phyloP scores from a whole-genome alignment of 2,888 invertebrate genomes.

The Caenorhabditis plicata region DNA sequence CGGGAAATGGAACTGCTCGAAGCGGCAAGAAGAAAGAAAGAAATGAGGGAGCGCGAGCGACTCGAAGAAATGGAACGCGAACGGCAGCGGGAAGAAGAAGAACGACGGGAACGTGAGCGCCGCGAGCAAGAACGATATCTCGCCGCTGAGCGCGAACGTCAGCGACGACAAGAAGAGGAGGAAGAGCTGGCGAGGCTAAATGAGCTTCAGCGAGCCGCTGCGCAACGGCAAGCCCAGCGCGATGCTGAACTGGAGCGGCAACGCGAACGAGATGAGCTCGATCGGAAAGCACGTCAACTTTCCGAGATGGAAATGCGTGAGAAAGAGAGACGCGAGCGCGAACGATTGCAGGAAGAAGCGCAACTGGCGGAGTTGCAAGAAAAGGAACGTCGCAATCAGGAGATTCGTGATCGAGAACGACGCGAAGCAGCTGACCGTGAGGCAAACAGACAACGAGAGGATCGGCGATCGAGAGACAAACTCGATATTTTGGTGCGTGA shows the following conservation, averaged over 20 bases:
- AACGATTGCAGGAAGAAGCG: conserved; percentile 56
- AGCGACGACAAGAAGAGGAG: conserved; percentile 53
- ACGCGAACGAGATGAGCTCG: conserved; percentile 52
- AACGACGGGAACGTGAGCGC: conserved; percentile 54
- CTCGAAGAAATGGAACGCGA: conserved; percentile 56
- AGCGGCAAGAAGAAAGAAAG: conserved; percentile 47
- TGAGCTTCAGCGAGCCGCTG: conserved; percentile 47
- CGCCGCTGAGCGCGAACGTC: conserved; percentile 57
- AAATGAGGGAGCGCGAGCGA: conserved; percentile 38
- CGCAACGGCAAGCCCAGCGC: conserved; percentile 33
- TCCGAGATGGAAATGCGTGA: conserved; percentile 54
- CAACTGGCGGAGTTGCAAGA: conserved; percentile 56
- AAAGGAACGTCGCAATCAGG: conserved; percentile 57
- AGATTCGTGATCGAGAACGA: conserved; percentile 58
- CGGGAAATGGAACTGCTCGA: conserved; percentile 59
- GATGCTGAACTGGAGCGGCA: conserved; percentile 46
- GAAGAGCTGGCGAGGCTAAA: conserved; percentile 50
- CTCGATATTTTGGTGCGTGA: conserved; percentile 57
- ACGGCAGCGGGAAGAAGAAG: conserved; percentile 54
- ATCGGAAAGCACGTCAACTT: conserved; percentile 48
- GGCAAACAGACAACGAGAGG: conserved; percentile 49
- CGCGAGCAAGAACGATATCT: conserved; percentile 49
- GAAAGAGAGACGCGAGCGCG: conserved; percentile 53
- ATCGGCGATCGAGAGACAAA: conserved; percentile 57
- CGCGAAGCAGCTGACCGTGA: conserved; percentile 60